Evolutionary conservation across 2,113 vertebrate species (phyloP).

Genomic region (Melanerpes aurifrons): DNA sequence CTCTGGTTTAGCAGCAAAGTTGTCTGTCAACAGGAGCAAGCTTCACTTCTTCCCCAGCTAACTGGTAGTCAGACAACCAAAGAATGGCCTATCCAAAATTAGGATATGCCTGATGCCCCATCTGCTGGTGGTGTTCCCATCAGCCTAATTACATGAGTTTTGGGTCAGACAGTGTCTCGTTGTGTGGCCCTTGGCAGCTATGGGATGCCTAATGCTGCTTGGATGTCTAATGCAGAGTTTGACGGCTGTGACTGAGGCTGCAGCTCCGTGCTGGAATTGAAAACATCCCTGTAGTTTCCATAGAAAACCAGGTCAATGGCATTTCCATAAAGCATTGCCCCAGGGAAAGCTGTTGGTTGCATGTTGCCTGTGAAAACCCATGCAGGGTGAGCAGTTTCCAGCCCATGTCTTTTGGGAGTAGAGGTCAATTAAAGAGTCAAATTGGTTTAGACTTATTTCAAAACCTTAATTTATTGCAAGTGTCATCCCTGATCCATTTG

Average conservation of each 20-base stretch:
- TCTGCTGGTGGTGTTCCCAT: constrained; percentile 41
- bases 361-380: neutral
- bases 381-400: neutral
- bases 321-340: constrained; percentile 11
- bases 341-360: neutral
- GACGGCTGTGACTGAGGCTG: constrained; percentile 17
- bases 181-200: constrained; percentile 66
- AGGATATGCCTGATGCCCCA: constrained; percentile 47
- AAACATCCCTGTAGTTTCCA: constrained; percentile 59
- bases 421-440: neutral
- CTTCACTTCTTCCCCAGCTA: constrained; percentile 46
- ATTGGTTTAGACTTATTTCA: constrained; percentile 13
- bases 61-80: constrained; percentile 45
- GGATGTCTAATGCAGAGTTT: constrained; percentile 63
- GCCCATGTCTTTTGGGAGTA: constrained; percentile 33
- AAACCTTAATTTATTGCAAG: neutral
- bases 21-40: constrained; percentile 8
- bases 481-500: neutral
- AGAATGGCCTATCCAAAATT: constrained; percentile 43
- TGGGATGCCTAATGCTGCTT: constrained; percentile 12
- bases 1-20: constrained; percentile 17
- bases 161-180: constrained; percentile 63
- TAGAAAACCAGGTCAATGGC: constrained; percentile 62
- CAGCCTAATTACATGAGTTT: constrained; percentile 64
- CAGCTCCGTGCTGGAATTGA: constrained; percentile 25